Evolutionary conservation across 2,113 vertebrate genomes (phyloP), one percentile per base, ranked within the genome.

Genomic region (Mesembrinibis cayennensis): DNA sequence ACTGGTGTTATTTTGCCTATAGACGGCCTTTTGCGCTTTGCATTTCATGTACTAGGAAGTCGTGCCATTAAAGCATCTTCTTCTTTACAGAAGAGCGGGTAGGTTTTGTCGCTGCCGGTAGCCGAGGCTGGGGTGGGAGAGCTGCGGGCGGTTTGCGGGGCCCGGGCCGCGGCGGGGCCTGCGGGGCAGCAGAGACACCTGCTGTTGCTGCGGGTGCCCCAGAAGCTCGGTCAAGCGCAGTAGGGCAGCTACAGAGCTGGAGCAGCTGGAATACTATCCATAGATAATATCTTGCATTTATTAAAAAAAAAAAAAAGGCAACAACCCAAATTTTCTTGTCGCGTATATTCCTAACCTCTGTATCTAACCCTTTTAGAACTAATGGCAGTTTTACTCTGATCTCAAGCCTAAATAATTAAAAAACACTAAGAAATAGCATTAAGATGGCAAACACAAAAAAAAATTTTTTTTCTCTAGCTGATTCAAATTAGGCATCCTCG

Each of bases 141-240:
- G 20, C 36, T 12, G 30, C 3, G 9, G 29, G 17, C 52, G 3
- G 29, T 6, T 30, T 5, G 32, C 7, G 16, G 44, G 30, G 17
- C 2, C 30, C 8, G 58, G 29, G 20, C 8, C 8, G 25, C 11
- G 14, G 36, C 16, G 3, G 20, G 13, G 71, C 82, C n/a, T 45
- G 65, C 67, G 23, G 72, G 90, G 18, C 14, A 87, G 85, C 56
- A 59, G 89, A 45, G 96, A 93, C 95, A 85, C 63, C 96, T 97
- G 70, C 65, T 82, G 93, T 76, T 30, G 25, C 34, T 19, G 23
- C 25, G 3, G 18, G 40, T 19, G 15, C 18, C 20, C 40, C 40
- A 40, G n/a, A 12, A 12, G 2, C 50, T 15, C 22, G 1, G 22
- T 34, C 16, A 2, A 30, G 53, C 8, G 5, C 40, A 13, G 34